Base-by-base conservation (phyloP, 92 coral and sea anemone species). In the Parazoanthus swiftii region DNA sequence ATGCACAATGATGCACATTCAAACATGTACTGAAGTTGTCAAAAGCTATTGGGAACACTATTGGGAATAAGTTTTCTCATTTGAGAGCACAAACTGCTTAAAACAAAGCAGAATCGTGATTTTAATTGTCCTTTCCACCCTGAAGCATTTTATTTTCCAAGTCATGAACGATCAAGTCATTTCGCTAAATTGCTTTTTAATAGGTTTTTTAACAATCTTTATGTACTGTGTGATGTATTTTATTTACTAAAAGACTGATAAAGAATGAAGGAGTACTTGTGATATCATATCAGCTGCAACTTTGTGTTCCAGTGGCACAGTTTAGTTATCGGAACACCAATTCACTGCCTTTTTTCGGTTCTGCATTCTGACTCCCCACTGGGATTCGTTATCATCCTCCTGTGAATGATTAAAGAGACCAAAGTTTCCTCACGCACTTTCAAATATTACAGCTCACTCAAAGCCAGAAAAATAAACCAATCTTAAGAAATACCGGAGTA, bases 381-480 rank as follows among this genome's bases (percentile, higher is more conserved):
- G 80, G 26, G 80, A 76, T 7, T 25, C 23, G 13, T 44, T 39
- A 38, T 76, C 43, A 21, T 21, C 79, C 50, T 20, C 48, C 44
- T 38, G 79, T 16, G 79, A 76, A 7, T 76, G 15, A 76, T 37
- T 39, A 76, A 39, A 18, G 50, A 21, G 80, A 42, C 6, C 51
- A 76, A 21, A 20, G 46, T 44, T 20, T n/a, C 80, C 51, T 76
- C 48, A 76, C 80, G 79, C 25, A 76, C 51, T 76, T 76, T 38
- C 33, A 76, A 76, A 76, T 39, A 36, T 9, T 16, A 20, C 9
- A 39, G 51, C 39, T 74, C 9, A 39, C 48, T 39, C 35, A 37
- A 76, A 36, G 80, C 51, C 23, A 76, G 33, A 33, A 37, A 76
- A 76, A 39, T 37, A 42, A 39, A 33, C 29, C 51, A 76, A 18